These are phyloP conservation scores for Myodes glareolus DNA, from an alignment of 2,113 vertebrate species.

Conservation along the genomic window DNA sequence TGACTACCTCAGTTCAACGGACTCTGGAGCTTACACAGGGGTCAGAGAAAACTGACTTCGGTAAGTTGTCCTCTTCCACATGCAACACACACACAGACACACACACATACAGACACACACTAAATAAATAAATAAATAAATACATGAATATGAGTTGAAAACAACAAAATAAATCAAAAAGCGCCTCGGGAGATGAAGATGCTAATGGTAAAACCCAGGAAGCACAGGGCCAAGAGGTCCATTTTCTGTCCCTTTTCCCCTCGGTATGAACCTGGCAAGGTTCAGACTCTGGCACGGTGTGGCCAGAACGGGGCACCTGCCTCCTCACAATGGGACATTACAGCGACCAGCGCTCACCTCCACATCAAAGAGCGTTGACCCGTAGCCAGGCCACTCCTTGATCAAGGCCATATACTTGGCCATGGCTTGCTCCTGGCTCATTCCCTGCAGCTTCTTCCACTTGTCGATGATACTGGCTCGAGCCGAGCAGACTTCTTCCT, in stretches of 20 bases:
- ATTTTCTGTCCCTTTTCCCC: rapidly evolving
- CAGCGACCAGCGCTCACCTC: slow-evolving; percentile 89
- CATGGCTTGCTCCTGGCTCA: slow-evolving; percentile 96
- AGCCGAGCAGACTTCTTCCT: slow-evolving; percentile 91
- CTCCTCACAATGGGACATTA: rapidly evolving
- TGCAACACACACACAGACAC: neutral
- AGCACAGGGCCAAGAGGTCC: rapidly evolving
- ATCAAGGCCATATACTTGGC: slow-evolving; percentile 95
- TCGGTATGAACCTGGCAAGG: rapidly evolving
- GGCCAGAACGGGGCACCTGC: neutral
- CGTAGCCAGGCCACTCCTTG: slow-evolving; percentile 97
- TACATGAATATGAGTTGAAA: neutral
- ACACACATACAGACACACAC: neutral
- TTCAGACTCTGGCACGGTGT: neutral
- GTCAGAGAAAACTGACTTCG: neutral
- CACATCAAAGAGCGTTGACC: slow-evolving; percentile 95
- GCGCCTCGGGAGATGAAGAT: neutral
- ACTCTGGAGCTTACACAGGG: neutral
- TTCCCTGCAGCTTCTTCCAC: slow-evolving; percentile 95
- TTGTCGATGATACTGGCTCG: slow-evolving; percentile 93
- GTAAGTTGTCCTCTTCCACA: neutral
- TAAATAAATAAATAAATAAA: no score
- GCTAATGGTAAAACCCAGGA: rapidly evolving
- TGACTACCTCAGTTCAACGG: neutral
- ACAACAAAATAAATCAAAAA: neutral